A percentile compares a stretch with the other conserved stretches of the same genome.
Evolutionary conservation across 1,140 invertebrate species (phyloP).

Genomic region (Bombus ignitus): DNA sequence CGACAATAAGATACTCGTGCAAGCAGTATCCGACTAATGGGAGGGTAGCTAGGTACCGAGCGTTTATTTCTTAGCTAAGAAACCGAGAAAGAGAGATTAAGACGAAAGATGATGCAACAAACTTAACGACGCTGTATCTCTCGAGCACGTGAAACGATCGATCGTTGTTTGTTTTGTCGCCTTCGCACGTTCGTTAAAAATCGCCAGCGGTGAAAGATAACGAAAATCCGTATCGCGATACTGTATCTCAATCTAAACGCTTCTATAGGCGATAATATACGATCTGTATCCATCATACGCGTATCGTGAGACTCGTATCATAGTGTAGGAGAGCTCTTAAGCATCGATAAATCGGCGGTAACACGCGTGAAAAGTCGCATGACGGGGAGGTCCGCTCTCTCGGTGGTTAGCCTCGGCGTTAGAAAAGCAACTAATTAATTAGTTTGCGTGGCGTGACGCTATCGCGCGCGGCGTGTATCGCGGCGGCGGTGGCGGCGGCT

Average conservation of each 20-base stretch:
- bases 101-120: too few relatives aligned
- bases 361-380: not conserved
- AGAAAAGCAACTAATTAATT: conserved; percentile 79
- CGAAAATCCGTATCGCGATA: too few relatives aligned
- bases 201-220: too few relatives aligned
- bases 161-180: too few relatives aligned
- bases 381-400: conserved; percentile 10
- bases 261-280: not conserved
- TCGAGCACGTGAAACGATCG: too few relatives aligned
- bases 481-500: conserved; percentile 10
- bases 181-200: too few relatives aligned
- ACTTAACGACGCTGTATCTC: too few relatives aligned
- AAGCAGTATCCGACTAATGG: too few relatives aligned
- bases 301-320: not conserved
- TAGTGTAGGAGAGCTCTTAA: not conserved
- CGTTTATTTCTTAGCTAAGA: too few relatives aligned
- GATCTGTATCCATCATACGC: not conserved
- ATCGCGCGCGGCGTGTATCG: conserved; percentile 71
- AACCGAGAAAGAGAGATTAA: too few relatives aligned
- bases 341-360: not conserved
- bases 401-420: conserved; percentile 56
- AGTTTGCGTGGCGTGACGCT: conserved; percentile 74
- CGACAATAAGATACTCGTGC: too few relatives aligned
- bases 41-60: too few relatives aligned
- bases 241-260: not conserved